Evolutionary conservation across 2,888 invertebrate genomes (phyloP), one percentile per base, ranked within the genome.

Genomic region (Agrochola lota): DNA sequence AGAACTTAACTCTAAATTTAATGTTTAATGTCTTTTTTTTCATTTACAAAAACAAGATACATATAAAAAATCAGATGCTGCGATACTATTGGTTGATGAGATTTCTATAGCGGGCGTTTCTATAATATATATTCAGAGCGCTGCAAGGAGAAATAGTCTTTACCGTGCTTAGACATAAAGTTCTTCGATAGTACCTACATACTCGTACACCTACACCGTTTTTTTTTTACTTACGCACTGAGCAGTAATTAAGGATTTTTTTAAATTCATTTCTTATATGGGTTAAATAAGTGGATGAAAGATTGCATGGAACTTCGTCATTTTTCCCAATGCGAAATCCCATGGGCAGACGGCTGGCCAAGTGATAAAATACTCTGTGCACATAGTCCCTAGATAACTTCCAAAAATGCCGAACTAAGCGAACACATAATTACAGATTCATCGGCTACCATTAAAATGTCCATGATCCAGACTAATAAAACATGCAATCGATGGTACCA

Each of bases 371-470:
- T 49, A 7, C 20, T 46, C 20, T 5, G 12, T 15, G 12, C 17
- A 17, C 12, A 12, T 62, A 23, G 26, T 15, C 15, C 5, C 5
- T 11, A 49, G 1, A 7, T 17, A 68, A 23, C 23, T 43, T 17
- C 17, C 12, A 9, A 35, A 80, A 35, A 60, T 60, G 5, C 17
- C 12, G 40, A 60, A 52, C 11, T 20, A 57, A 30, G 26, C 8
- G 40, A 40, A 40, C 2, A 8, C 17, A 17, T 30, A 15, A 73
- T 73, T 40, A 80, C 15, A 72, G 43, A 76, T 76, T 77, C 55
- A 78, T 78, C 57, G 55, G 23, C 26, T 55, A 55, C 46, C 73
- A 80, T 73, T 26, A 46, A 80, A 49, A 49, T 81, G 20, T 57
- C n/a, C 49, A 55, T 64, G 74, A 64, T 57, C n/a, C n/a, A 30